Percentiles rank a stretch among this genome's conserved stretches.
phyloP scores from a whole-genome alignment of 2,888 invertebrate species.

The Hymenopus coronatus region DNA sequence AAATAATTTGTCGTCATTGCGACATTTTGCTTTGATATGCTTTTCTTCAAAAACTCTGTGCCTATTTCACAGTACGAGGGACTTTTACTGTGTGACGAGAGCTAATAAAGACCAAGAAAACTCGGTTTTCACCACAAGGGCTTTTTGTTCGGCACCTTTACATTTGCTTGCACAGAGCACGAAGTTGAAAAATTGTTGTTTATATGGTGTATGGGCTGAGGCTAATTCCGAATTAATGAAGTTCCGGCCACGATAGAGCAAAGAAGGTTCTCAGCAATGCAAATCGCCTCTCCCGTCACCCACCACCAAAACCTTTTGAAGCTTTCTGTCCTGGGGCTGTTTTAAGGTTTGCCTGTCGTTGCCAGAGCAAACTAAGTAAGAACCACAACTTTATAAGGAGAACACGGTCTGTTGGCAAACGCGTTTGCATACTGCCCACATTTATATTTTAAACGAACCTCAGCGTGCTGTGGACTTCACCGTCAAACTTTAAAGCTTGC shows the following conservation, averaged over 20 bases:
- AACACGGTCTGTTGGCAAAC: neutral
- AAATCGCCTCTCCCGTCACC: conserved; percentile 10
- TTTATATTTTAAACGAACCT: neutral
- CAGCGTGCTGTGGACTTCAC: neutral
- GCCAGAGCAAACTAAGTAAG: neutral
- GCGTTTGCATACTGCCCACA: neutral
- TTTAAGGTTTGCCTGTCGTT: conserved; percentile 7
- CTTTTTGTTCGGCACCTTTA: neutral
- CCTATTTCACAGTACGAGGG: neutral
- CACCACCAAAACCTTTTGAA: neutral
- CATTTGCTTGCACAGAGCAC: neutral
- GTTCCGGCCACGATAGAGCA: neutral
- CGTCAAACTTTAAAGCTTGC: neutral
- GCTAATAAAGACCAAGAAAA: neutral
- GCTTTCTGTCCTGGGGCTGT: neutral
- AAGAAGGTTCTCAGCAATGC: conserved; percentile 13
- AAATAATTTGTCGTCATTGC: neutral
- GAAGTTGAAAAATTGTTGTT: neutral
- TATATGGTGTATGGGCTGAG: neutral
- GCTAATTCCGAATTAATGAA: neutral
- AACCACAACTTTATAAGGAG: neutral
- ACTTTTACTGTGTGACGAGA: neutral
- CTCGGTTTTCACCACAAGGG: neutral
- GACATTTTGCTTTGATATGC: neutral
- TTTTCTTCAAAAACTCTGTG: neutral